Percentiles rank a stretch among this genome's conserved stretches.
phyloP scores from a whole-genome alignment of 2,113 vertebrate genomes.

The Puffinus mauretanicus region DNA sequence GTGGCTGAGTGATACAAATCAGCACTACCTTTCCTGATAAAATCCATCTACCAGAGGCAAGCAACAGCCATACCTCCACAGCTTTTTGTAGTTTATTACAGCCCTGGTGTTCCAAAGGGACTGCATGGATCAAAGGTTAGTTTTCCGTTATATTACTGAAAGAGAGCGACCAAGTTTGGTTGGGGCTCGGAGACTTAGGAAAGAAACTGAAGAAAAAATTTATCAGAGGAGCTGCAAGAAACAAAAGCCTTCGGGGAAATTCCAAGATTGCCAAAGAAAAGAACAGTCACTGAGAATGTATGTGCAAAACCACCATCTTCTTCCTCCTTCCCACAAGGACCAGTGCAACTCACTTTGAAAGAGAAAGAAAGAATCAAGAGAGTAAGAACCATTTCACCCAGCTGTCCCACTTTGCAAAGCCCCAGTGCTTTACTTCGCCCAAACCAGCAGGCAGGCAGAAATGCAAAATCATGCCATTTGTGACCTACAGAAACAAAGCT shows the following conservation, averaged over 20 bases:
- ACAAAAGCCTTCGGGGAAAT: conserved; percentile 37
- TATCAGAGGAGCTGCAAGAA: neutral
- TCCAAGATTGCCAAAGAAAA: conserved; percentile 54
- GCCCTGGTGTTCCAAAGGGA: neutral
- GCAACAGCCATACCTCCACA: conserved; percentile 13
- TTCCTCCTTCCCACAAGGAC: conserved; percentile 14
- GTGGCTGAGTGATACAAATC: conserved; percentile 66
- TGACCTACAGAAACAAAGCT: conserved; percentile 13
- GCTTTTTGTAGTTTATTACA: neutral
- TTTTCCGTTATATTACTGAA: neutral
- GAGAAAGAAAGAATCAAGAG: conserved; percentile 49
- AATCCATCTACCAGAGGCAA: conserved; percentile 41
- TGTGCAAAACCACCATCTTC: conserved; percentile 23
- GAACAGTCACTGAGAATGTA: neutral
- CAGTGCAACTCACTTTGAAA: conserved; percentile 57
- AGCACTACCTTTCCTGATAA: conserved; percentile 60
- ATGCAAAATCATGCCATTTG: conserved; percentile 56
- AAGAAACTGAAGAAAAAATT: neutral
- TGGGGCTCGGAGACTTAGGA: neutral
- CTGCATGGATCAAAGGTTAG: neutral
- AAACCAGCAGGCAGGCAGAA: conserved; percentile 25
- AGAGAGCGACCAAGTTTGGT: neutral
- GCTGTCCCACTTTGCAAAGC: conserved; percentile 13
- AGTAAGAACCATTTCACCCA: conserved; percentile 6
- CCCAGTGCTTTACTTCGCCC: neutral